Conservation (phyloP, 1,140 invertebrate genomes). For the Drosophila nannoptera region DNA sequence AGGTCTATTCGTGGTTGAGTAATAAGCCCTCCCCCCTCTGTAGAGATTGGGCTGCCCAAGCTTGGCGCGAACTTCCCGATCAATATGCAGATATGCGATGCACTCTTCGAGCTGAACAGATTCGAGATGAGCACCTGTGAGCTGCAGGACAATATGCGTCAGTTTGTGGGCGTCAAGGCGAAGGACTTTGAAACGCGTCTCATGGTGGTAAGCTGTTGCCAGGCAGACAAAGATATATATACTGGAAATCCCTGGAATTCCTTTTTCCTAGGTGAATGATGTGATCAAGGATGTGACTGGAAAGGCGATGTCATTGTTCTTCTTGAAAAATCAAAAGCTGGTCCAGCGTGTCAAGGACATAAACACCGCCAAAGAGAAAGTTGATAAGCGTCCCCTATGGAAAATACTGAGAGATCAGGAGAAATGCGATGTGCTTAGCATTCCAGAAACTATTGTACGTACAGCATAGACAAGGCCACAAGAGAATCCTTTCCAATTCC, state of each 20-base stretch:
- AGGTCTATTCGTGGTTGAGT: too few species aligned
- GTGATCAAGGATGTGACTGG: conserved; percentile 66
- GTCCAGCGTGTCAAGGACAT: conserved; percentile 38
- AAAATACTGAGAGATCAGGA: conserved; percentile 62
- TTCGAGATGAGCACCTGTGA: conserved; percentile 62
- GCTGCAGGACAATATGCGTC: conserved; percentile 59
- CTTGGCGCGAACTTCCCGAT: conserved; percentile 43
- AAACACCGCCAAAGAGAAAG: conserved; percentile 32
- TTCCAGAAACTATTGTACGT: conserved; percentile 46
- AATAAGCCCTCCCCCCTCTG: too few species aligned
- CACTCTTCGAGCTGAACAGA: conserved; percentile 68
- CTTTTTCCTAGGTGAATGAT: conserved; percentile 45
- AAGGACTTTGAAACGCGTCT: conserved; percentile 49
- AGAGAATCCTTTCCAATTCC: not conserved
- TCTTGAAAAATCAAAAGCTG: conserved; percentile 49
- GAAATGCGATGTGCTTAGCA: conserved; percentile 69
- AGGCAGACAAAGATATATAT: not conserved
- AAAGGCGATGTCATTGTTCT: conserved; percentile 56
- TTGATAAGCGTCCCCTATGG: conserved; percentile 62
- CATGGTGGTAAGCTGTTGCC: conserved; percentile 51
- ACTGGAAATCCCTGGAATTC: not conserved
- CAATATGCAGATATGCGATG: conserved; percentile 67
- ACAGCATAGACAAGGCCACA: not conserved
- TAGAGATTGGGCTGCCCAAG: conserved; percentile 31
- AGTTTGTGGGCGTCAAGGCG: conserved; percentile 57